These are phyloP conservation scores for Bombycilla garrulus DNA, from an alignment of 2,113 vertebrate species.

Conservation along the genomic window DNA sequence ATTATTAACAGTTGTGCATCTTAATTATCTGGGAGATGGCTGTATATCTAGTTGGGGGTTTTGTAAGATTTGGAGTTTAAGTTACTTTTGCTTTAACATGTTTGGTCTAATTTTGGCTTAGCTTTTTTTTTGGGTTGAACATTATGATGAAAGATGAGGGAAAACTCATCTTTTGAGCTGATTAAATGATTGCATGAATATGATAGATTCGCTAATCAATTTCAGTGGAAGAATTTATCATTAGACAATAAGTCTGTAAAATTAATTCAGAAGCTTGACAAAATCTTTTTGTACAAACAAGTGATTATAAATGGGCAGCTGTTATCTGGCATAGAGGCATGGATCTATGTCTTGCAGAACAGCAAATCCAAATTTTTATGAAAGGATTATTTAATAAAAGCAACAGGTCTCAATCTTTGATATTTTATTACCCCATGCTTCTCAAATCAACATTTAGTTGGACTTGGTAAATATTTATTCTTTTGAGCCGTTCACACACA, in stretches of 20 bases:
- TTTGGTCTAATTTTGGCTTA: background rate
- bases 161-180: background rate
- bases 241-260: background rate
- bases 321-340: background rate
- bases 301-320: background rate
- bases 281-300: background rate
- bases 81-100: background rate
- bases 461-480: constrained; percentile 3
- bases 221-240: background rate
- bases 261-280: background rate
- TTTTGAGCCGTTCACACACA: background rate
- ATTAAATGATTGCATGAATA: background rate
- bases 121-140: background rate
- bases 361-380: background rate
- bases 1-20: background rate
- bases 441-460: constrained; percentile 22
- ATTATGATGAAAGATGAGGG: background rate
- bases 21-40: background rate
- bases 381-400: constrained; percentile 16
- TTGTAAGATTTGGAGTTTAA: background rate
- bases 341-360: background rate
- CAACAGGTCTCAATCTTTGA: background rate
- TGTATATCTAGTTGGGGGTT: accelerated
- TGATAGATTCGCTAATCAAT: background rate
- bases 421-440: background rate